Conservation (phyloP, 2,888 invertebrate species). For the Odiellus spinosus region DNA sequence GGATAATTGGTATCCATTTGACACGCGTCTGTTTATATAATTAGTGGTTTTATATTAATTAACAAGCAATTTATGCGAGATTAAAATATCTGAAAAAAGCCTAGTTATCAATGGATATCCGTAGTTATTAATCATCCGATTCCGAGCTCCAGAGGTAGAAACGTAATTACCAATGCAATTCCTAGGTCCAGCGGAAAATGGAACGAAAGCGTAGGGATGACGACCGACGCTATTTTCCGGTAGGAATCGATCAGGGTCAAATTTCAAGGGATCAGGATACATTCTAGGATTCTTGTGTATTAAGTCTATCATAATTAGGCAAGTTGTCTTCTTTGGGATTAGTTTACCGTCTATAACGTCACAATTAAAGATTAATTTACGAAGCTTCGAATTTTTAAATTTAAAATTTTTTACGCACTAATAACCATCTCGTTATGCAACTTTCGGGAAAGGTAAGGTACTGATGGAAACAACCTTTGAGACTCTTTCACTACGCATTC, state of each 20-base stretch:
- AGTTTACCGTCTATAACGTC: conserved; percentile 9
- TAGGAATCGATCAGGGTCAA: conserved; percentile 28
- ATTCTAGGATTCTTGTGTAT: conserved; percentile 24
- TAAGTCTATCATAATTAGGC: conserved; percentile 6
- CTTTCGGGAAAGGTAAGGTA: conserved; percentile 11
- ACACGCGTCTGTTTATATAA: too few relatives aligned
- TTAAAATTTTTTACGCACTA: conserved; percentile 6
- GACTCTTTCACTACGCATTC: conserved; percentile 15
- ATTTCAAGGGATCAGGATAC: conserved; percentile 28
- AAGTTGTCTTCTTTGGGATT: conserved; percentile 22
- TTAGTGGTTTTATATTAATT: too few relatives aligned
- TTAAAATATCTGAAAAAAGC: too few relatives aligned
- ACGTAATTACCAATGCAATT: conserved; percentile 31
- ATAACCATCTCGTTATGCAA: conserved; percentile 8
- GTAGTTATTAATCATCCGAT: too few relatives aligned
- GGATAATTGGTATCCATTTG: too few relatives aligned
- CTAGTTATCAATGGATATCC: too few relatives aligned
- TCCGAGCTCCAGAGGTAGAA: conserved; percentile 15
- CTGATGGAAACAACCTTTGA: conserved; percentile 13
- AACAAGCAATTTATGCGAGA: too few relatives aligned
- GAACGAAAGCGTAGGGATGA: conserved; percentile 28
- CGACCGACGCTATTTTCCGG: conserved; percentile 22
- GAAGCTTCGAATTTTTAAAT: too few relatives aligned
- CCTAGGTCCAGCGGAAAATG: conserved; percentile 29
- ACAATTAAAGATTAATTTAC: neutral